These are phyloP conservation scores for Fukomys damarensis DNA, from an alignment of 2,113 vertebrate genomes.

Conservation along the genomic window DNA sequence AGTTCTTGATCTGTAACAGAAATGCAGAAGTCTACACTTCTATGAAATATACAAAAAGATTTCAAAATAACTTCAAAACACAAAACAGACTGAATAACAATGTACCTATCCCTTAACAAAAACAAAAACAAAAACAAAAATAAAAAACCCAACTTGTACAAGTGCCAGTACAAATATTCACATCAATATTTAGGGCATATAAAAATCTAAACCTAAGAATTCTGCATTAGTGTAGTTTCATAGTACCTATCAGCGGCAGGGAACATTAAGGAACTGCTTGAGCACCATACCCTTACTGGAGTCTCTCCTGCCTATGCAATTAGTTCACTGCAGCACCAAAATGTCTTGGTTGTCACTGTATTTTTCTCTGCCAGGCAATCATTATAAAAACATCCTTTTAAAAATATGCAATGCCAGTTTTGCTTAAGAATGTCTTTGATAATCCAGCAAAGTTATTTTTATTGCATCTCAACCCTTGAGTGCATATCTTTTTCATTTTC, in stretches of 20 bases:
- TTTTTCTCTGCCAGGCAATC: neutral
- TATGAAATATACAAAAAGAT: conserved; percentile 1
- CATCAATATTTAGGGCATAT: neutral
- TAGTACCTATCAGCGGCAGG: neutral
- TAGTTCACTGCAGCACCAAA: neutral
- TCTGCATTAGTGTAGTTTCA: neutral
- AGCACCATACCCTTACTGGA: too few species aligned
- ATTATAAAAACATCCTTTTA: neutral
- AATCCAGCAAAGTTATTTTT: neutral
- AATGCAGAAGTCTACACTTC: neutral
- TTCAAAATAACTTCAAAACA: conserved; percentile 29
- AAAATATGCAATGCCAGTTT: neutral
- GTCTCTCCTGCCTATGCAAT: neutral
- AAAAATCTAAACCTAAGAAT: neutral
- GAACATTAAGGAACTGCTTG: neutral
- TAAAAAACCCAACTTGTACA: neutral
- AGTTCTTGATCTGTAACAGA: neutral
- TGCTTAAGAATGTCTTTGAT: neutral
- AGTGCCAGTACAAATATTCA: neutral
- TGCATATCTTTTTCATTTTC: neutral
- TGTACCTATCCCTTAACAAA: neutral
- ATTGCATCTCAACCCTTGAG: neutral
- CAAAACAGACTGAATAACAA: neutral
- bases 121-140: neutral
- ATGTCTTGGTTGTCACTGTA: neutral